Percentiles rank a stretch among this genome's conserved stretches.
Evolutionary conservation across 2,797 vertebrate genomes (phyloP).

Genomic region (Lutra lutra): DNA sequence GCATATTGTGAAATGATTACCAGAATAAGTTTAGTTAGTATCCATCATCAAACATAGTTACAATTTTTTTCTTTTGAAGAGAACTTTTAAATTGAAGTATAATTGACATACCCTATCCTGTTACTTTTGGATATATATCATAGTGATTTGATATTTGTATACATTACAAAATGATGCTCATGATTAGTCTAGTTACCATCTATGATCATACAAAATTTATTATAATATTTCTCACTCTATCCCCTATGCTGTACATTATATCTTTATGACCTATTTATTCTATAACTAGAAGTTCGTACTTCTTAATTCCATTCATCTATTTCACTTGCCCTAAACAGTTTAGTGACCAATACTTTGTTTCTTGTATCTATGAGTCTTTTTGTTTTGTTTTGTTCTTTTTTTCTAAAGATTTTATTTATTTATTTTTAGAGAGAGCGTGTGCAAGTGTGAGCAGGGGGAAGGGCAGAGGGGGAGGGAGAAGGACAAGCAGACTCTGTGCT

Average conservation of each 20-base stretch:
- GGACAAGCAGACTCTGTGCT: not conserved
- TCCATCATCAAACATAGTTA: not conserved
- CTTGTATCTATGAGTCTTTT: not conserved
- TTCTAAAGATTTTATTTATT: not conserved
- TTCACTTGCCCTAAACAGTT: not conserved
- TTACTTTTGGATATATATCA: not conserved
- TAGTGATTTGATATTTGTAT: not conserved
- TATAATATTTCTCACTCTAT: not conserved
- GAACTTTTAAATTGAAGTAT: not conserved
- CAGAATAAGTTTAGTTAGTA: not conserved
- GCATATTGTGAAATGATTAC: not conserved
- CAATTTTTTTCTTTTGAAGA: not conserved
- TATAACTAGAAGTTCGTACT: not conserved
- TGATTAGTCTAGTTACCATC: not conserved
- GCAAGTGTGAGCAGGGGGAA: not conserved
- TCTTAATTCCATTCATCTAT: not conserved
- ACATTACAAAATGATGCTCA: not conserved
- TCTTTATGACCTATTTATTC: not conserved
- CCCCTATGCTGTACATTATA: not conserved
- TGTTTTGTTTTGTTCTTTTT: not conserved
- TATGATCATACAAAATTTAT: not conserved
- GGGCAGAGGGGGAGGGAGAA: not conserved
- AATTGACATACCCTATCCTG: not conserved
- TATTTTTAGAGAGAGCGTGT: not conserved
- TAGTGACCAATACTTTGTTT: not conserved